A percentile compares a stretch with the other conserved stretches of the same genome.
Evolutionary conservation across 2,888 invertebrate genomes (phyloP).

Genomic region (Cecidostiba fungosa): DNA sequence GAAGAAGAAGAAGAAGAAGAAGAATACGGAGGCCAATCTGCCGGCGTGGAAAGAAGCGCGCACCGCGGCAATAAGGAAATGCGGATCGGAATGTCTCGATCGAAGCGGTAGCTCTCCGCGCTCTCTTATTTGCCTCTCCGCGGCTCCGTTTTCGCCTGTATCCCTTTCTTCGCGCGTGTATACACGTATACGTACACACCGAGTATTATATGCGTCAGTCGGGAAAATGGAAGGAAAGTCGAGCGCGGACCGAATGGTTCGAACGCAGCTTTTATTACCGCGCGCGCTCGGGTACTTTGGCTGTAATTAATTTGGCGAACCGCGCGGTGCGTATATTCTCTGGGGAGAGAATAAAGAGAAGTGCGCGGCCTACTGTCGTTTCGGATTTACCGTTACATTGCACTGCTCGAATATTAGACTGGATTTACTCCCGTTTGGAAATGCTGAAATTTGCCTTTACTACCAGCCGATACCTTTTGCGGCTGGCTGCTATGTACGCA

Average conservation of each 20-base stretch:
- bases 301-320: constrained; percentile 6
- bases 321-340: neutral
- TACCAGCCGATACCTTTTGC: neutral
- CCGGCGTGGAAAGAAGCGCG: constrained; percentile 64
- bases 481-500: no score
- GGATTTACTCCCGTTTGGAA: neutral
- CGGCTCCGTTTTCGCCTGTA: neutral
- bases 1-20: neutral
- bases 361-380: neutral
- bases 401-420: neutral
- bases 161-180: neutral
- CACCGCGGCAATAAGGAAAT: constrained; percentile 77
- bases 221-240: constrained; percentile 11
- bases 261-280: constrained; percentile 11
- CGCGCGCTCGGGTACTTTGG: neutral
- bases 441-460: constrained; percentile 10
- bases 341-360: neutral
- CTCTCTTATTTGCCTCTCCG: constrained; percentile 40
- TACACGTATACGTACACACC: neutral
- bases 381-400: constrained; percentile 1
- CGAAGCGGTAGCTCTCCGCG: constrained; percentile 60
- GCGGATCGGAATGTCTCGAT: constrained; percentile 76
- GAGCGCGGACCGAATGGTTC: neutral
- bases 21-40: constrained; percentile 45
- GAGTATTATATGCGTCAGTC: neutral